These are phyloP conservation scores for Aspidiotus rigidus DNA, from an alignment of 2,888 invertebrate genomes.

Conservation along the genomic window DNA sequence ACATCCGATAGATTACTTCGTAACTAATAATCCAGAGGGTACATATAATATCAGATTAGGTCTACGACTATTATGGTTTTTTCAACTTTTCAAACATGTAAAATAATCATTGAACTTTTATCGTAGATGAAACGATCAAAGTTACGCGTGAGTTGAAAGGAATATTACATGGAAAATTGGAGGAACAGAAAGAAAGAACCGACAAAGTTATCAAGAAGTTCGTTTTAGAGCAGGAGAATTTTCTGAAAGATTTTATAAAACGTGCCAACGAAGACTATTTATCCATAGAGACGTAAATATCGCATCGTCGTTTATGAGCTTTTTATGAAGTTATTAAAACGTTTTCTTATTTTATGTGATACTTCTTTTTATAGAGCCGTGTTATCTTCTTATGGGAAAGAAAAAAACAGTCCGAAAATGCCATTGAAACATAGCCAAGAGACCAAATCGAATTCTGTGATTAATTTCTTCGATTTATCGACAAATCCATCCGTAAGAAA, in stretches of 20 bases:
- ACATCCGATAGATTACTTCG: not conserved
- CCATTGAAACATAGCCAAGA: too few relatives aligned
- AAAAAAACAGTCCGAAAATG: not conserved
- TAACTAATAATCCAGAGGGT: slow-evolving; percentile 22
- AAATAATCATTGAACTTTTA: not conserved
- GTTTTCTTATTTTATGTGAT: too few relatives aligned
- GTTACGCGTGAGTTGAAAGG: slow-evolving; percentile 6
- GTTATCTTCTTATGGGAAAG: too few relatives aligned
- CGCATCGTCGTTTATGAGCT: too few relatives aligned
- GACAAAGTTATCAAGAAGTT: slow-evolving; percentile 67
- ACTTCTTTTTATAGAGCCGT: too few relatives aligned
- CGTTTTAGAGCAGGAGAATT: slow-evolving; percentile 63
- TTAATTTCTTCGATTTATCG: too few relatives aligned
- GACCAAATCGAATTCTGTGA: too few relatives aligned
- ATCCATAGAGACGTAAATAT: slow-evolving; percentile 47
- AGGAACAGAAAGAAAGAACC: slow-evolving; percentile 14
- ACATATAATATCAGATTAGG: not conserved
- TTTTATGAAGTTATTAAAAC: too few relatives aligned
- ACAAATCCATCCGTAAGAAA: too few relatives aligned
- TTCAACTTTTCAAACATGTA: not conserved
- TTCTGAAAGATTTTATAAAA: slow-evolving; percentile 63
- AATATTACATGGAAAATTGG: slow-evolving; percentile 17
- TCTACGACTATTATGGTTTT: not conserved
- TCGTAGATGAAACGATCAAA: slow-evolving; percentile 4
- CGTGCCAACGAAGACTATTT: slow-evolving; percentile 63